Base-by-base conservation (phyloP, 2,888 invertebrate species). In the Zootermopsis nevadensis region DNA sequence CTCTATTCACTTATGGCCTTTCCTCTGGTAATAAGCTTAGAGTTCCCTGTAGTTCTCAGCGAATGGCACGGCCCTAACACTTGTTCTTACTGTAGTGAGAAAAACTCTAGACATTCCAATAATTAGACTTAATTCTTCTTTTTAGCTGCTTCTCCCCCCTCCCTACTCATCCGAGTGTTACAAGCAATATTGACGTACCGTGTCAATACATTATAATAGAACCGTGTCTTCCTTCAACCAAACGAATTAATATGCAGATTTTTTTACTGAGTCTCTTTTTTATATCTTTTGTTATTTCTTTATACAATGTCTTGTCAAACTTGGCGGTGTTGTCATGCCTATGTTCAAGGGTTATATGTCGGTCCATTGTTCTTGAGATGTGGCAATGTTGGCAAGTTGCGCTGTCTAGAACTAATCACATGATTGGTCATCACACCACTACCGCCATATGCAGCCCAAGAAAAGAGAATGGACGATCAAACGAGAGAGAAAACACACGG, bases 341-440 rank as follows among this genome's bases (percentile, higher is more conserved):
- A 31, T 33, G 69, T 69, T 30, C 19, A 22, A 77, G 33, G 31
- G 77, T 55, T 77, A 77, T 77, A 77, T 60, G 79, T 79, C 79
- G 79, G 79, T 15, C 66, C 79, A 79, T 66, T 79, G 79, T 79
- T 79, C 60, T 79, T 55, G 24, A 79, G 79, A 82, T 77, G 67
- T 79, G 82, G 82, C 82, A 82, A 82, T 67, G 77, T 42, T 77
- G 82, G 27, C 30, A 35, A 69, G 53, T 60, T 35, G 77, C n/a
- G n/a, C 76, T 77, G 77, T 82, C 67, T 67, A 76, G 76, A 82
- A 82, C 82, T 82, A 79, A 82, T 82, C 69, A 82, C 79, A 24
- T 48, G 82, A 82, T 82, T 82, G 82, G 77, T 66, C 82, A 82
- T 82, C 82, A 67, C 67, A 48, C n/a, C 72, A 60, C 77, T 82